Base-by-base conservation (phyloP, 2,113 vertebrate species). In the Misgurnus anguillicaudatus region DNA sequence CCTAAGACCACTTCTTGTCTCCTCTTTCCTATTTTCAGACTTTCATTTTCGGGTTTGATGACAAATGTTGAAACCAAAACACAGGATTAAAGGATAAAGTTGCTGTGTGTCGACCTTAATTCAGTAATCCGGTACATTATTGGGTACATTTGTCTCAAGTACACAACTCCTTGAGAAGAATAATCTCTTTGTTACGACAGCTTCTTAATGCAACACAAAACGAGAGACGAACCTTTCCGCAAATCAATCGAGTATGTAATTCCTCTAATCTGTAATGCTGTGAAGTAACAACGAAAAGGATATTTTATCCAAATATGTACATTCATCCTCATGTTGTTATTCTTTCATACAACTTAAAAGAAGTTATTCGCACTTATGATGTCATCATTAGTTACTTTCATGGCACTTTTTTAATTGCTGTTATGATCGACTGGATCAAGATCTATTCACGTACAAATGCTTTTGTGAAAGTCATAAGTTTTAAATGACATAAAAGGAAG, bases 61-160 rank as follows among this genome's bases (percentile, higher is more conserved):
- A 90, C 91, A 82, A 91, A 90, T 87, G 88, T 90, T 92, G 90
- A 91, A 91, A 90, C 89, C 92, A 91, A 90, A 91, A 91, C 90
- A 93, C 83, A 87, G 88, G 90, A 91, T 91, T 92, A 91, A 90
- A 86, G 90, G 90, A 92, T 93, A 91, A 91, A 91, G 87, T 87
- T 87, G 86, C 87, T 89, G 87, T 88, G 88, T 87, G 89, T 90
- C 88, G 87, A 92, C 91, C 88, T 91, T 92, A 87, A 91, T 90
- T 90, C 86, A 82, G 88, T 91, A 91, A 92, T 91, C 91, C 89
- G 90, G 88, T 85, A 90, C 89, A 89, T 89, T 89, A 88, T 85
- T 86, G 80, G 83, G 88, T 86, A 83, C 79, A 85, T 87, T 89
- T 90, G 89, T 85, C 80, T 86, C 19, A 69, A 38, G 51, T 21